phyloP scores from a whole-genome alignment of 1,140 invertebrate species.

The Conus ventricosus region DNA sequence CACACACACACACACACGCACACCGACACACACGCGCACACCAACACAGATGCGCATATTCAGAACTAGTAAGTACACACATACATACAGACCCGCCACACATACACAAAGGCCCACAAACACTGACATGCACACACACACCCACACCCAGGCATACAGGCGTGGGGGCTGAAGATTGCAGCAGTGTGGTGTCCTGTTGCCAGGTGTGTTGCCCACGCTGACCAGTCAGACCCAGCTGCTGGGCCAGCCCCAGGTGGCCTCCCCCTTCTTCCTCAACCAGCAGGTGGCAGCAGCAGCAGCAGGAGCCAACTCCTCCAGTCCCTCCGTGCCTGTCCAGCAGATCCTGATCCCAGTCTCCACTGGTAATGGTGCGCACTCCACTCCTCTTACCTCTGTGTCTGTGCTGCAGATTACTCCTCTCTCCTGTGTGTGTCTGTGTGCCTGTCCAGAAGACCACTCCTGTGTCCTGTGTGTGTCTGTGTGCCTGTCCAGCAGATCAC shows the following conservation, averaged over 20 bases:
- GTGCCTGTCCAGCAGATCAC: background rate
- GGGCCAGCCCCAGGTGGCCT: constrained; percentile 81
- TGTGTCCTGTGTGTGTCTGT: background rate
- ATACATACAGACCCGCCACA: too few species aligned
- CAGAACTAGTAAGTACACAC: too few species aligned
- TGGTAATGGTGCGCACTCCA: constrained; percentile 79
- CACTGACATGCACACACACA: too few species aligned
- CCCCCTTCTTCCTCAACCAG: constrained; percentile 92
- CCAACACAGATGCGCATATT: too few species aligned
- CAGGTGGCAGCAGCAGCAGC: constrained; percentile 79
- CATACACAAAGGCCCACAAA: too few species aligned
- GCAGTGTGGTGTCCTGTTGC: background rate
- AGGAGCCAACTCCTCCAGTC: constrained; percentile 79
- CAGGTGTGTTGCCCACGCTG: constrained; percentile 65
- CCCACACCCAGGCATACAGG: too few species aligned
- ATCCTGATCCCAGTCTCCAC: constrained; percentile 94
- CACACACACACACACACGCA: too few species aligned
- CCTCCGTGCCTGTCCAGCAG: constrained; percentile 83
- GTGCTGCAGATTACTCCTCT: background rate
- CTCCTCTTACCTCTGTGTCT: constrained; percentile 13
- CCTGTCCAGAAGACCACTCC: background rate
- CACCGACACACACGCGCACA: too few species aligned
- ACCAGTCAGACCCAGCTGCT: constrained; percentile 70
- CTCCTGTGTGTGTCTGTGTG: background rate
- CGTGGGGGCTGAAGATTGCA: too few species aligned